Percentiles rank a stretch among this genome's conserved stretches.
Conservation (phyloP, 2,797 vertebrate species). For the Yasuhikotakia modesta region DNA sequence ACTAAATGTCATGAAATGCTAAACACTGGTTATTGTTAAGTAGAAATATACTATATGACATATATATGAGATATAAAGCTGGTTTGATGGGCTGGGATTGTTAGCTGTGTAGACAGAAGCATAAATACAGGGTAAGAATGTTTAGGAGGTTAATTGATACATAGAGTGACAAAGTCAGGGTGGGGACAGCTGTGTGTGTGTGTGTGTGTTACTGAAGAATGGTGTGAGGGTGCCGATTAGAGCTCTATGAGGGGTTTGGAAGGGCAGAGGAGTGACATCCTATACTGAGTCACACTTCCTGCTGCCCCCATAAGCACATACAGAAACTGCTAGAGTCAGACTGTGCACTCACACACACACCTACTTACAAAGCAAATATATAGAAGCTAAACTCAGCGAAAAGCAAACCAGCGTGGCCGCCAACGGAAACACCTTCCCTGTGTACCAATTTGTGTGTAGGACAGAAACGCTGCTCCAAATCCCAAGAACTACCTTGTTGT, state of each 20-base stretch:
- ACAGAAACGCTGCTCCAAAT: not conserved
- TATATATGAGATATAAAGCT: constrained; percentile 2
- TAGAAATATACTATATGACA: no score
- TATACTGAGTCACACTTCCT: constrained; percentile 50
- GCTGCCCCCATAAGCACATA: constrained; percentile 6
- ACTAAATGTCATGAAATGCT: no score
- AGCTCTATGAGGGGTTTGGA: constrained; percentile 30
- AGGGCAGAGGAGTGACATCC: constrained; percentile 34
- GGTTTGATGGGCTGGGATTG: not conserved
- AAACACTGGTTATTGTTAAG: not conserved
- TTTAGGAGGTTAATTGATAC: constrained; percentile 33
- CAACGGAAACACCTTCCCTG: not conserved
- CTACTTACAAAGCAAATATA: constrained; percentile 21
- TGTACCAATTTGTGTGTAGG: constrained; percentile 40
- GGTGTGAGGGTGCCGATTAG: constrained; percentile 39
- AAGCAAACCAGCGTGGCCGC: not conserved
- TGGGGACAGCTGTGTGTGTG: constrained; percentile 28
- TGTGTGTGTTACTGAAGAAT: constrained; percentile 5
- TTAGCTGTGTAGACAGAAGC: constrained; percentile 16
- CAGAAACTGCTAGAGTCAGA: not conserved
- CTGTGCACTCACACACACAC: constrained; percentile 15
- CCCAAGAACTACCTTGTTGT: not conserved
- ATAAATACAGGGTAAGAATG: constrained; percentile 12
- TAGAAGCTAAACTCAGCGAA: not conserved
- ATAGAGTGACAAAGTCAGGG: constrained; percentile 13